A percentile compares a stretch with the other conserved stretches of the same genome.
Conservation (phyloP, 2,797 vertebrate genomes). For the Pantherophis alleghaniensis region DNA sequence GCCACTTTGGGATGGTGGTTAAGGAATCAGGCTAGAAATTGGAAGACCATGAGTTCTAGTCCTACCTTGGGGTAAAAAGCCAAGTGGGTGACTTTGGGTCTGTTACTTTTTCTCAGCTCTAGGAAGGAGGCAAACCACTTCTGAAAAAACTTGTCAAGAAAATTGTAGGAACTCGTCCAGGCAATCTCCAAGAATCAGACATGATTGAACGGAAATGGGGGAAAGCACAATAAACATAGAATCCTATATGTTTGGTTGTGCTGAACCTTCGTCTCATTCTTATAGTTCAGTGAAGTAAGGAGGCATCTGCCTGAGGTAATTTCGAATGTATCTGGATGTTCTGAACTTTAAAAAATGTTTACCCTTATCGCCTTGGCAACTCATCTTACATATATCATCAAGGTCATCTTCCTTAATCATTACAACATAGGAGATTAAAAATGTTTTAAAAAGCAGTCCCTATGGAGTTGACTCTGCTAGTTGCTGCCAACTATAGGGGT, state of each 20-base stretch:
- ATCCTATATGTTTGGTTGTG: not conserved
- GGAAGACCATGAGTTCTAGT: too few relatives aligned
- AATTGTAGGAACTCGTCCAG: not conserved
- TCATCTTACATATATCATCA: not conserved
- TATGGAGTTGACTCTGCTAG: not conserved
- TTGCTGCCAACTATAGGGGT: not conserved
- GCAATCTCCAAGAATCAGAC: not conserved
- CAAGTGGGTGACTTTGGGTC: too few relatives aligned
- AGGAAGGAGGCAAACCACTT: not conserved
- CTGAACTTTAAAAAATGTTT: not conserved
- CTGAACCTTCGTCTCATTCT: not conserved
- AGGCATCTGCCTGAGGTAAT: not conserved
- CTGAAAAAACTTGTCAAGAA: not conserved
- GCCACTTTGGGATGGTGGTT: too few relatives aligned
- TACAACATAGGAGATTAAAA: not conserved
- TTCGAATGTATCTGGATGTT: not conserved
- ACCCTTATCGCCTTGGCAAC: not conserved
- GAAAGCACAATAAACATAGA: not conserved
- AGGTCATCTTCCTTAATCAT: not conserved
- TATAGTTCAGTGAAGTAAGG: not conserved
- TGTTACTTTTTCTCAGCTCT: not conserved
- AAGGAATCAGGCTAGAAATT: too few relatives aligned
- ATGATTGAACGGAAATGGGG: not conserved
- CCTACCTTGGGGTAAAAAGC: too few relatives aligned
- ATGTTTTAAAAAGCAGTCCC: not conserved